Conservation (phyloP, 2,797 vertebrate species). For the Crax fasciolata region DNA sequence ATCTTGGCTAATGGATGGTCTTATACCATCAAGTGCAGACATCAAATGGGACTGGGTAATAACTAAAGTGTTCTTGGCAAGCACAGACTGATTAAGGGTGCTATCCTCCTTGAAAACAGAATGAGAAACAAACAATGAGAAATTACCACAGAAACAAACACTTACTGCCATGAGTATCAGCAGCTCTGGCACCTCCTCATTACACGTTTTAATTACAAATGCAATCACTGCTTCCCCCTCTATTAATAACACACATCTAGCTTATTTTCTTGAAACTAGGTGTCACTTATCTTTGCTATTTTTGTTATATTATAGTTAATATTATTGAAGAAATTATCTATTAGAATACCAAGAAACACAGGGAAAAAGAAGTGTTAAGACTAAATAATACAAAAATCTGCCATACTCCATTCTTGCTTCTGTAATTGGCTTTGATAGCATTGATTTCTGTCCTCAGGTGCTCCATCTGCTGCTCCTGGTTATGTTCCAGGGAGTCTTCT, state of each 20-base stretch:
- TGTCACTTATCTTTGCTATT: background rate
- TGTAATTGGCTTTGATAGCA: slow-evolving; percentile 86
- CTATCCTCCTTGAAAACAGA: slow-evolving; percentile 83
- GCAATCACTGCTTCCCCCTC: background rate
- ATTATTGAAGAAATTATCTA: background rate
- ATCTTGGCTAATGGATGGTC: slow-evolving; percentile 89
- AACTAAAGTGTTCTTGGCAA: slow-evolving; percentile 80
- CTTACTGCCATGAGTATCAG: background rate
- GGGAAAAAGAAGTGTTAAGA: background rate
- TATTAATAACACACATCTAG: background rate
- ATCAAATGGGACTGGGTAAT: slow-evolving; percentile 87
- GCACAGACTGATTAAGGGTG: slow-evolving; percentile 69
- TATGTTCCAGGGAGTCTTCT: slow-evolving; percentile 88
- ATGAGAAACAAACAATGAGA: background rate
- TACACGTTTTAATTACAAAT: background rate
- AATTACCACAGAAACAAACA: background rate
- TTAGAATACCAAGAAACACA: background rate
- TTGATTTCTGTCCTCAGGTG: slow-evolving; percentile 86
- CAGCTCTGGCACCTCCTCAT: background rate
- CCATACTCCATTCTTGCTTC: slow-evolving; percentile 84
- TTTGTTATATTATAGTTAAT: background rate
- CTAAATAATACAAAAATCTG: background rate
- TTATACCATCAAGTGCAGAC: slow-evolving; percentile 86
- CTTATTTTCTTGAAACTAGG: background rate
- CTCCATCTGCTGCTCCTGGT: slow-evolving; percentile 88